A percentile compares a stretch with the other conserved stretches of the same genome.
Conservation (phyloP, 1,140 invertebrate genomes). For the Bombus difficillimus region DNA sequence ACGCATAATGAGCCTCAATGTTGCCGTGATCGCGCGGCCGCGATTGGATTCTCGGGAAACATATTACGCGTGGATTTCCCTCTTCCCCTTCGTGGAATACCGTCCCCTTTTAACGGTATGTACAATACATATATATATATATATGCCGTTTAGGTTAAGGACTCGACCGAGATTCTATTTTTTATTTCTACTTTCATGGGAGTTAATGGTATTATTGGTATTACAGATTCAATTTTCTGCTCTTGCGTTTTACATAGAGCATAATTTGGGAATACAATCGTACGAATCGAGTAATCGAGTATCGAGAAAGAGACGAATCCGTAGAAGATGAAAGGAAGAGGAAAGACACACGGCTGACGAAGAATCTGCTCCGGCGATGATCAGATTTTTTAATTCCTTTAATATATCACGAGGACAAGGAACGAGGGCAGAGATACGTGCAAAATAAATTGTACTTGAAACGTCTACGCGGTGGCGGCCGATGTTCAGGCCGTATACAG, state of each 20-base stretch:
- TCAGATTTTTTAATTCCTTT: slow-evolving; percentile 3
- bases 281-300: too few relatives aligned
- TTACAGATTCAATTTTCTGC: too few relatives aligned
- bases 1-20: slow-evolving; percentile 41
- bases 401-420: background rate
- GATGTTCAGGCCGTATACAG: background rate
- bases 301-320: too few relatives aligned
- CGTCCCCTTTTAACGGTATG: background rate
- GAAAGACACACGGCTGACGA: background rate
- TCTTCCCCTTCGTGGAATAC: background rate
- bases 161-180: slow-evolving; percentile 24
- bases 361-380: background rate
- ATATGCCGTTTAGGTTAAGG: slow-evolving; percentile 4
- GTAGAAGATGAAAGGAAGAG: too few relatives aligned
- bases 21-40: slow-evolving; percentile 41
- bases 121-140: background rate
- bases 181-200: background rate
- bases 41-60: slow-evolving; percentile 52
- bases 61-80: slow-evolving; percentile 8
- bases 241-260: background rate
- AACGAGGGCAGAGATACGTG: slow-evolving; percentile 17
- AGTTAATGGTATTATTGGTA: background rate
- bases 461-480: background rate
- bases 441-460: slow-evolving; percentile 38
- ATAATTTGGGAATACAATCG: background rate